phyloP scores from a whole-genome alignment of 2,797 vertebrate genomes.

The Odontamblyopus rebecca region DNA sequence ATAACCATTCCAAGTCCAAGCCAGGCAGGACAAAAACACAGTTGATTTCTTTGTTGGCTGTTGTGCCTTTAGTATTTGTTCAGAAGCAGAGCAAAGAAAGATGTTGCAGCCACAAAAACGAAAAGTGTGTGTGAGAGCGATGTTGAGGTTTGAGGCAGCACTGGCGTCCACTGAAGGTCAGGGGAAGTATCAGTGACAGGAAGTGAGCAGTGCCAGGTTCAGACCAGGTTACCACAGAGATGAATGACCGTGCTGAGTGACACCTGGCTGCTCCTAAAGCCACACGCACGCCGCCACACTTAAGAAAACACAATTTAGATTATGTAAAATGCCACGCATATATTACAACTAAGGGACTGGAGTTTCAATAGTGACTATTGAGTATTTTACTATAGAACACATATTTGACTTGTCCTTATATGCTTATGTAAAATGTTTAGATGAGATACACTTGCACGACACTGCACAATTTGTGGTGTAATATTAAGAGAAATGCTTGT shows the following conservation, averaged over 20 bases:
- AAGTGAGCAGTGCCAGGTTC: conserved; percentile 79
- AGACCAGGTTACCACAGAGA: conserved; percentile 79
- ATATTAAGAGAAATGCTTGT: too few relatives aligned
- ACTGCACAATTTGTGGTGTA: too few relatives aligned
- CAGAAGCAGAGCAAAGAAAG: conserved; percentile 21
- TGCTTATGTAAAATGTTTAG: too few relatives aligned
- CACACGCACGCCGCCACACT: conserved; percentile 4
- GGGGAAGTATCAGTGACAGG: conserved; percentile 90
- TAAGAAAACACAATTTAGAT: conserved; percentile 4
- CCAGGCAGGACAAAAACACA: background rate
- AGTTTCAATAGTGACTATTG: too few relatives aligned
- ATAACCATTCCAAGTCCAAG: background rate
- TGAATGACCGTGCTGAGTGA: conserved; percentile 81
- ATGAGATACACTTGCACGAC: too few relatives aligned
- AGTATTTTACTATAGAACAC: too few relatives aligned
- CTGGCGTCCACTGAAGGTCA: conserved; percentile 84
- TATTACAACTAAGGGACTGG: too few relatives aligned
- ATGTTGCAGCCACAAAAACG: conserved; percentile 13
- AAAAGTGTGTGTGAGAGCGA: conserved; percentile 9
- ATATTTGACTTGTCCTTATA: too few relatives aligned
- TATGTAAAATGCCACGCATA: background rate
- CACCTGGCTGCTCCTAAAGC: conserved; percentile 77
- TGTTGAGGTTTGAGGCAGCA: conserved; percentile 33
- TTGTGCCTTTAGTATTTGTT: conserved; percentile 17
- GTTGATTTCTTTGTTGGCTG: conserved; percentile 6